Evolutionary conservation across 2,113 vertebrate genomes (phyloP).

Genomic region (Himantopus leucocephalus): DNA sequence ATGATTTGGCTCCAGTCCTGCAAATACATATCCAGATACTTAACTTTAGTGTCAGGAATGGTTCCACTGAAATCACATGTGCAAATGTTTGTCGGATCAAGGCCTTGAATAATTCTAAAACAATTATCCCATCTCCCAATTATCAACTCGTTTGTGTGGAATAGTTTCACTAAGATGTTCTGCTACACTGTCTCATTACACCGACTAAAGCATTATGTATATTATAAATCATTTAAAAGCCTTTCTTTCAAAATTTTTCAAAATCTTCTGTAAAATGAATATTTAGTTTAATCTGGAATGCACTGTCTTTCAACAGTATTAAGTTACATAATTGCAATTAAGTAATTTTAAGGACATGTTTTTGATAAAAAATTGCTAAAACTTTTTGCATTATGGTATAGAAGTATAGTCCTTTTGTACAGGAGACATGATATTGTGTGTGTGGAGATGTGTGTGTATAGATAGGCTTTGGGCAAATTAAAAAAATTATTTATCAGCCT

Average conservation of each 20-base stretch:
- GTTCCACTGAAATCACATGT: conserved; percentile 13
- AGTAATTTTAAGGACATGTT: neutral
- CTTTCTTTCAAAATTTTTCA: neutral
- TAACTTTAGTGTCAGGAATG: conserved; percentile 25
- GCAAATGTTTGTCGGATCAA: conserved; percentile 27
- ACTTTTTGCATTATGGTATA: neutral
- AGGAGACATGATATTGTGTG: neutral
- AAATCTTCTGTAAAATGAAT: neutral
- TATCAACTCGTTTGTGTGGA: neutral
- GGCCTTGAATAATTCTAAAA: neutral
- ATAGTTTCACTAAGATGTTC: neutral
- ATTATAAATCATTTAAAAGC: neutral
- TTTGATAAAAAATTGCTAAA: neutral
- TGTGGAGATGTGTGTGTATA: neutral
- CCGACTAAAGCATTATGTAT: neutral
- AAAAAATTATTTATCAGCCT: neutral
- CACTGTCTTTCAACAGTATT: neutral
- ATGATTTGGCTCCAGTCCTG: conserved; percentile 48
- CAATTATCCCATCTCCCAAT: neutral
- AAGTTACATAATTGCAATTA: neutral
- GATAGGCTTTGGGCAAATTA: neutral
- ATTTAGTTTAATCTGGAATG: neutral
- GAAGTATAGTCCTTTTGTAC: neutral
- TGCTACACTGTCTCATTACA: neutral
- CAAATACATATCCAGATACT: conserved; percentile 38